phyloP scores from a whole-genome alignment of 2,797 vertebrate genomes.

The Lepus townsendii region DNA sequence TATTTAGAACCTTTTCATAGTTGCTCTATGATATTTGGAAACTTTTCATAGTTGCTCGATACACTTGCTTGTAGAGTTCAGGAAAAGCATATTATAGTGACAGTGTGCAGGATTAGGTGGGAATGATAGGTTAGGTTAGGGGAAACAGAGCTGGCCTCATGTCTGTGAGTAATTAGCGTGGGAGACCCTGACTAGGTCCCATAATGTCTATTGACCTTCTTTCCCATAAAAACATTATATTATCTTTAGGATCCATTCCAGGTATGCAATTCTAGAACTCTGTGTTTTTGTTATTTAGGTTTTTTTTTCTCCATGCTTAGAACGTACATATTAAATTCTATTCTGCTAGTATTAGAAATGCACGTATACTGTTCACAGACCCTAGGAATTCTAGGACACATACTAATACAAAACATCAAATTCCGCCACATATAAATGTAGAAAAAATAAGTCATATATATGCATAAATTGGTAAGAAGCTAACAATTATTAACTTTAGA shows the following conservation, averaged over 20 bases:
- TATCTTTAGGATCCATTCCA: not conserved
- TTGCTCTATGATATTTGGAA: too few relatives aligned
- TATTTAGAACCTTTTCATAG: too few relatives aligned
- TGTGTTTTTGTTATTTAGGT: not conserved
- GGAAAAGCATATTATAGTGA: not conserved
- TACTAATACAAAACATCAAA: not conserved
- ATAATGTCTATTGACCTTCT: not conserved
- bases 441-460: not conserved
- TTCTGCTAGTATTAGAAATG: conserved; percentile 17
- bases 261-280: conserved; percentile 13
- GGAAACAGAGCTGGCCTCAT: not conserved
- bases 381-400: not conserved
- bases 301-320: conserved; percentile 10
- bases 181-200: not conserved
- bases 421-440: not conserved
- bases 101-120: not conserved
- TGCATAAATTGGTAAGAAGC: not conserved
- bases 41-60: not conserved
- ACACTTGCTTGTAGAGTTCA: not conserved
- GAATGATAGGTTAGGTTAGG: not conserved
- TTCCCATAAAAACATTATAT: not conserved
- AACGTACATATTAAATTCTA: not conserved
- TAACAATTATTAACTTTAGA: not conserved
- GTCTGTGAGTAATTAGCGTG: not conserved
- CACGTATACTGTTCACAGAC: not conserved